Conservation (phyloP, 2,113 vertebrate genomes). For the Phalacrocorax aristotelis region DNA sequence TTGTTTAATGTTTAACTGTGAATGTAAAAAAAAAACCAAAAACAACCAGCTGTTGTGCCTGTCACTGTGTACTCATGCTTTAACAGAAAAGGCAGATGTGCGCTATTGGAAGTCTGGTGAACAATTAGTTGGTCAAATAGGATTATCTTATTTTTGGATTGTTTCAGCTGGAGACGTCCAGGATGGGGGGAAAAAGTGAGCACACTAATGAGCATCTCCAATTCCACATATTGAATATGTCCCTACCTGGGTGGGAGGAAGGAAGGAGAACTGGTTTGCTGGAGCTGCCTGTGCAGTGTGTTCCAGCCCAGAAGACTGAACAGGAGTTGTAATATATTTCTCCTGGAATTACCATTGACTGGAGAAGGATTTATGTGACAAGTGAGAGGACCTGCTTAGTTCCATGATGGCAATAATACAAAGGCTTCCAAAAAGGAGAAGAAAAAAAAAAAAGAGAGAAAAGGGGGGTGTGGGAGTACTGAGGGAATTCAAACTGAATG, state of each 20-base stretch:
- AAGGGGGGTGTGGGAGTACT: neutral
- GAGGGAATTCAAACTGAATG: neutral
- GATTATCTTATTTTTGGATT: neutral
- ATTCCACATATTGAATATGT: neutral
- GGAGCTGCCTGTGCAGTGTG: neutral
- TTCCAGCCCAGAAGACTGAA: neutral
- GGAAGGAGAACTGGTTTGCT: neutral
- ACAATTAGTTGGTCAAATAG: neutral
- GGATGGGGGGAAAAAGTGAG: neutral
- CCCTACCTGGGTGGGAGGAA: neutral
- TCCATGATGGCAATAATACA: neutral
- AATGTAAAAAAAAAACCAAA: neutral
- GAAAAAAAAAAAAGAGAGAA: too few relatives aligned
- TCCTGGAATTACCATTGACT: neutral
- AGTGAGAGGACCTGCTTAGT: neutral
- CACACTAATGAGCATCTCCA: neutral
- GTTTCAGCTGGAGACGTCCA: neutral
- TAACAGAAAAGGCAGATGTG: neutral
- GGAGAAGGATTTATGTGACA: neutral
- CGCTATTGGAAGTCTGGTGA: neutral
- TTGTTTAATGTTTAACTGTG: neutral
- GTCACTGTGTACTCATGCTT: neutral
- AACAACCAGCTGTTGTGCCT: neutral
- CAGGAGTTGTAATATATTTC: neutral
- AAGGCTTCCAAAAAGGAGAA: neutral